A percentile compares a stretch with the other conserved stretches of the same genome.
These are phyloP conservation scores for Musca domestica DNA, from an alignment of 1,140 invertebrate species.

Conservation along the genomic window DNA sequence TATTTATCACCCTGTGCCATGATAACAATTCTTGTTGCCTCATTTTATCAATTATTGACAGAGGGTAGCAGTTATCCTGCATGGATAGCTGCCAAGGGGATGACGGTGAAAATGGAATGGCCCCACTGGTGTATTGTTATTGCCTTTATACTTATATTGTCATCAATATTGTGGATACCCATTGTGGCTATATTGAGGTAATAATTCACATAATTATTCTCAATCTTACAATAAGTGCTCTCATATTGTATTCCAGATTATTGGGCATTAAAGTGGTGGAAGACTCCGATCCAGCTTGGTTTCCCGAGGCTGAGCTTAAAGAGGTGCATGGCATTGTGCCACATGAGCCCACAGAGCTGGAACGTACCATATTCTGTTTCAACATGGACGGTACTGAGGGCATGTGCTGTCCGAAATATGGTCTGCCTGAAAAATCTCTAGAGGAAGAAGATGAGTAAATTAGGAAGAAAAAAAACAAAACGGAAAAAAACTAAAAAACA, in stretches of 20 bases:
- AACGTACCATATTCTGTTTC: slow-evolving; percentile 81
- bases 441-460: slow-evolving; percentile 51
- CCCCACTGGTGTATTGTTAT: slow-evolving; percentile 79
- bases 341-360: slow-evolving; percentile 72
- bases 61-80: slow-evolving; percentile 83
- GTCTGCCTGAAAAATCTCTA: slow-evolving; percentile 48
- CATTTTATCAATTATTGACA: slow-evolving; percentile 76
- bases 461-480: slow-evolving; percentile 42
- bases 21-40: slow-evolving; percentile 82
- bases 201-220: slow-evolving; percentile 23
- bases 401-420: slow-evolving; percentile 72
- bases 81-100: slow-evolving; percentile 74
- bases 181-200: slow-evolving; percentile 78
- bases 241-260: slow-evolving; percentile 56
- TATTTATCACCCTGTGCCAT: slow-evolving; percentile 89
- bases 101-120: slow-evolving; percentile 74
- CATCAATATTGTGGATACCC: slow-evolving; percentile 87
- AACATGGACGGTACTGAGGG: slow-evolving; percentile 78
- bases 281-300: slow-evolving; percentile 90
- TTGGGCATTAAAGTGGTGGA: slow-evolving; percentile 78
- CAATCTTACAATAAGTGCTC: neutral
- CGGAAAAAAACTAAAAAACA: neutral
- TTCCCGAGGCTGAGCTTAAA: slow-evolving; percentile 81
- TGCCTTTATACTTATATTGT: slow-evolving; percentile 72
- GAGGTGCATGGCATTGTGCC: slow-evolving; percentile 84